Conservation (phyloP, 1,140 invertebrate genomes). For the Pseudomyrmex gracilis region DNA sequence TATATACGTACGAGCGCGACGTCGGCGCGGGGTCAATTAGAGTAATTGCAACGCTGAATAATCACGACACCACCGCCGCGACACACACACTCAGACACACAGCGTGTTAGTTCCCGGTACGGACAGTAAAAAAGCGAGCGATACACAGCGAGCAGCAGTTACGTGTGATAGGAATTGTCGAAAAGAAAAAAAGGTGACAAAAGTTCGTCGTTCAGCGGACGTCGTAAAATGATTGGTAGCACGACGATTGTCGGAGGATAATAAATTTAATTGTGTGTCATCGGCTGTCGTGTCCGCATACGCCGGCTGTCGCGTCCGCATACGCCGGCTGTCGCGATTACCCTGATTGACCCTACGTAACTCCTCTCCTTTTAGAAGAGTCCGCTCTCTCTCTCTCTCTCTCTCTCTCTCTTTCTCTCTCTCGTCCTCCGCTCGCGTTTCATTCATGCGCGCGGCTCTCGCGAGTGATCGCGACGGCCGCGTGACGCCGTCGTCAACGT, state of each 20-base stretch:
- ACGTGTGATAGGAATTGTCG: background rate
- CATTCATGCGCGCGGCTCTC: slow-evolving; percentile 52
- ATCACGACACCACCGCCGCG: background rate
- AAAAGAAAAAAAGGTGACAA: background rate
- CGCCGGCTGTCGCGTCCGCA: slow-evolving; percentile 2
- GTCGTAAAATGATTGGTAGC: background rate
- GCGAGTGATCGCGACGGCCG: slow-evolving; percentile 37
- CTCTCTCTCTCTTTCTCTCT: no score
- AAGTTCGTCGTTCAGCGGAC: slow-evolving; percentile 3
- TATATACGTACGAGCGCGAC: background rate
- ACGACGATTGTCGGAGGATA: background rate
- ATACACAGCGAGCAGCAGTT: background rate
- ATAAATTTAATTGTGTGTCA: slow-evolving; percentile 14
- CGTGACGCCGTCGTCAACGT: slow-evolving; percentile 16
- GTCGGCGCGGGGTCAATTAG: background rate
- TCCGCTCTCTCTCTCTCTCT: background rate
- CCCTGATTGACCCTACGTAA: slow-evolving; percentile 34
- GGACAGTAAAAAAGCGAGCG: no score
- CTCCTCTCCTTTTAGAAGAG: slow-evolving; percentile 29
- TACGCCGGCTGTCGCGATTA: slow-evolving; percentile 26
- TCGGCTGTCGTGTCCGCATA: slow-evolving; percentile 7
- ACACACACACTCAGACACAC: no score
- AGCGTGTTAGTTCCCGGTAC: no score
- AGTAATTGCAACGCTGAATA: background rate
- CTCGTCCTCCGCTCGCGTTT: slow-evolving; percentile 19